Conservation (phyloP, 2,113 vertebrate species). For the Holacanthus passer region DNA sequence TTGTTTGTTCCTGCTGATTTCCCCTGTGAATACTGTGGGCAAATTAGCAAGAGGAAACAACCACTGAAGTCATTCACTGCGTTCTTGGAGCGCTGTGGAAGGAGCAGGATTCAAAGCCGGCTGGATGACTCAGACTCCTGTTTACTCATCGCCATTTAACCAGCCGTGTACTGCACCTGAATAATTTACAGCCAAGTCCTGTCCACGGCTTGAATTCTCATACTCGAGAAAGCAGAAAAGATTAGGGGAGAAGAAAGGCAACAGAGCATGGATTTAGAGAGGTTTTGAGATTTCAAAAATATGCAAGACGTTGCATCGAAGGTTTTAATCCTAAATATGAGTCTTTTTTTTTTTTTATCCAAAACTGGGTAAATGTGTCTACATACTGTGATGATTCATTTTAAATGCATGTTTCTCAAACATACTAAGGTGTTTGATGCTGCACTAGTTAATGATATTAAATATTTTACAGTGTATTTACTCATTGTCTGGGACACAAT, state of each 20-base stretch:
- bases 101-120: constrained; percentile 55
- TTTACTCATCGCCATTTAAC: constrained; percentile 73
- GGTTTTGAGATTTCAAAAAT: constrained; percentile 7
- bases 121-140: constrained; percentile 70
- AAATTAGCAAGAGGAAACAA: constrained; percentile 67
- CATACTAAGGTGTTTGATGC: neutral
- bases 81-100: constrained; percentile 40
- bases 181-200: constrained; percentile 64
- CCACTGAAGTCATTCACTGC: constrained; percentile 47
- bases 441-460: neutral
- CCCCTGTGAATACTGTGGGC: constrained; percentile 60
- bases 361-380: neutral
- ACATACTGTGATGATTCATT: neutral
- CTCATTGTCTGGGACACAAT: neutral
- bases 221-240: constrained; percentile 23
- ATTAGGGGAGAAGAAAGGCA: neutral
- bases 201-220: constrained; percentile 34
- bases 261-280: neutral
- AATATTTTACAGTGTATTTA: no score
- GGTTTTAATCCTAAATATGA: neutral
- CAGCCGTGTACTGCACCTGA: constrained; percentile 63
- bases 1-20: constrained; percentile 74
- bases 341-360: neutral
- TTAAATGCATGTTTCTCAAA: neutral
- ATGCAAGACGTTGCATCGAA: neutral